These are phyloP conservation scores for Gonatopus flavifemur DNA, from an alignment of 1,140 invertebrate species.

Conservation along the genomic window DNA sequence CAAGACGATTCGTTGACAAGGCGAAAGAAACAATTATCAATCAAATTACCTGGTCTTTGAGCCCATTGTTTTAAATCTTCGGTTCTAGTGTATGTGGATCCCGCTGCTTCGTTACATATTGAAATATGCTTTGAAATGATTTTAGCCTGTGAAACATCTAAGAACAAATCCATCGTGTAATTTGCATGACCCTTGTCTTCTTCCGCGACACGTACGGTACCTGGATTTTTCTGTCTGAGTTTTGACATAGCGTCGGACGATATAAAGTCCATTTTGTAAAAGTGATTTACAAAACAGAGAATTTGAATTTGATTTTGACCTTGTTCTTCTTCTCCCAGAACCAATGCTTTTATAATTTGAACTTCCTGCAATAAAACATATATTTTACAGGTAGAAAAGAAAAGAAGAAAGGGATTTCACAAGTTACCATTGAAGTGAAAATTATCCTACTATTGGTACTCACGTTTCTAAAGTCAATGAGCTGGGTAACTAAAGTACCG, in stretches of 20 bases:
- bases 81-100: slow-evolving; percentile 76
- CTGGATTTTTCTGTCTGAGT: slow-evolving; percentile 80
- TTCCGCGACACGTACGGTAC: slow-evolving; percentile 76
- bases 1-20: not conserved
- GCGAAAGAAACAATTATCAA: not conserved
- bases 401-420: not conserved
- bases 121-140: slow-evolving; percentile 76
- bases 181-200: slow-evolving; percentile 82
- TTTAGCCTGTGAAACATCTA: slow-evolving; percentile 67
- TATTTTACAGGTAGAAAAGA: slow-evolving; percentile 9
- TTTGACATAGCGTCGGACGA: slow-evolving; percentile 97
- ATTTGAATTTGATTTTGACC: slow-evolving; percentile 89
- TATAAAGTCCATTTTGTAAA: slow-evolving; percentile 90
- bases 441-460: slow-evolving; percentile 47
- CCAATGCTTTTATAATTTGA: slow-evolving; percentile 85
- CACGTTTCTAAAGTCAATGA: slow-evolving; percentile 93
- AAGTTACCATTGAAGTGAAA: not conserved
- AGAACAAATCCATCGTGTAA: slow-evolving; percentile 79
- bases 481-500: slow-evolving; percentile 86
- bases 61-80: slow-evolving; percentile 79
- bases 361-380: slow-evolving; percentile 72
- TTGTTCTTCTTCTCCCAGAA: slow-evolving; percentile 94
- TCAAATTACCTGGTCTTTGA: slow-evolving; percentile 67
- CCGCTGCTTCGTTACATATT: slow-evolving; percentile 75
- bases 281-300: slow-evolving; percentile 88